Base-by-base conservation (phyloP, 2,888 invertebrate genomes). In the Epinotia demarniana region DNA sequence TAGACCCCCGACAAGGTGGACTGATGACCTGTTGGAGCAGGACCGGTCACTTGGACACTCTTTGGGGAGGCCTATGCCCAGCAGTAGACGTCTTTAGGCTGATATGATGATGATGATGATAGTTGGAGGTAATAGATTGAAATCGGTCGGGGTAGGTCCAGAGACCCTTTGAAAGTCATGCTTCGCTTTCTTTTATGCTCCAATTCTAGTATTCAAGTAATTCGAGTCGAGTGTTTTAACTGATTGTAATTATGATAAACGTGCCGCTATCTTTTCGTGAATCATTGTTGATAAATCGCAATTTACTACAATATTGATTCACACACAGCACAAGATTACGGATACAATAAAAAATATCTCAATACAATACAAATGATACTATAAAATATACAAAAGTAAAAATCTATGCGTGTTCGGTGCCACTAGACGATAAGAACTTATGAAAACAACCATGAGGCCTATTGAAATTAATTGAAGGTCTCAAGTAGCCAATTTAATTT, bases 351-450 rank as follows among this genome's bases (percentile, higher is more conserved):
- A 62, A 27, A 43, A 18, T 2, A 18, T 27, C n/a, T n/a, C n/a
- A n/a, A n/a, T n/a, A n/a, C n/a, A n/a, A n/a, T n/a, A n/a, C n/a
- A n/a, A n/a, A n/a, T n/a, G n/a, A n/a, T n/a, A n/a, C n/a, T n/a
- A n/a, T n/a, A n/a, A n/a, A n/a, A n/a, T n/a, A n/a, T n/a, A n/a
- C n/a, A n/a, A n/a, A n/a, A n/a, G n/a, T n/a, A n/a, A 43, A 18
- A 5, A 18, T 27, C n/a, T n/a, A 33, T 4, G 6, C n/a, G 39
- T 43, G 19, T 39, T 19, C 5, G 62, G 39, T 18, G 18, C 11
- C 9, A 43, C 33, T 60, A 39, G 1, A 62, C 18, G 62, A 62
- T 18, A 62, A 62, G 64, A 27, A n/a, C 46, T 63, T 63, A 49
- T 53, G 16, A 16, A 66, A 49, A 57, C 68, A 39, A 16, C 68